phyloP scores from a whole-genome alignment of 2,797 vertebrate genomes.

The Tapirus indicus region DNA sequence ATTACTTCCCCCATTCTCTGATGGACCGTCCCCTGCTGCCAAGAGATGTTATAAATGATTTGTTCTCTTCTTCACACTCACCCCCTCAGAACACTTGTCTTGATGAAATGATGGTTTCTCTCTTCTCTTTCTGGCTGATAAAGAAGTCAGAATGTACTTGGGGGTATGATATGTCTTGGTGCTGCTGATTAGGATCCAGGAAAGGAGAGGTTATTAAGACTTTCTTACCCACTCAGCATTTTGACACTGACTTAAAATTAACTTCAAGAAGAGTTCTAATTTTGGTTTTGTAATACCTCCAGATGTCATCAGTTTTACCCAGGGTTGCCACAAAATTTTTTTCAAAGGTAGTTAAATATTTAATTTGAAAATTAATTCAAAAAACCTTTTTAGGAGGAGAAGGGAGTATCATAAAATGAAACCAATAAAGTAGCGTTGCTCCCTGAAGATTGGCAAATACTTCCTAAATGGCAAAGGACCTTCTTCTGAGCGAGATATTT shows the following conservation, averaged over 20 bases:
- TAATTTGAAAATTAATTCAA: slow-evolving; percentile 19
- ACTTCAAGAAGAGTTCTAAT: slow-evolving; percentile 44
- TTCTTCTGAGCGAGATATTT: not conserved
- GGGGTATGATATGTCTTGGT: not conserved
- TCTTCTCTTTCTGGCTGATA: slow-evolving; percentile 56
- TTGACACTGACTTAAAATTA: slow-evolving; percentile 64
- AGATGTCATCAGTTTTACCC: not conserved
- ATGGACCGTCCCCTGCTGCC: not conserved
- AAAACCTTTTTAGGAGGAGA: not conserved
- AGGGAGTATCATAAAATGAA: not conserved
- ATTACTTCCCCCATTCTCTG: not conserved
- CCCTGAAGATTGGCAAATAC: not conserved
- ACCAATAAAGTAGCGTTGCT: not conserved
- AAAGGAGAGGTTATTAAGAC: slow-evolving; percentile 43
- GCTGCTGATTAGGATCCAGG: slow-evolving; percentile 59
- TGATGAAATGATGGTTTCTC: slow-evolving; percentile 61
- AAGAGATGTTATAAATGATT: not conserved
- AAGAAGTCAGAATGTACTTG: slow-evolving; percentile 53
- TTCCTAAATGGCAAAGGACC: not conserved
- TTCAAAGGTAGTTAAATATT: not conserved
- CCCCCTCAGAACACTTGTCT: slow-evolving; percentile 39
- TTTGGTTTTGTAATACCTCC: slow-evolving; percentile 27
- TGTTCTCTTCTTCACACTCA: not conserved
- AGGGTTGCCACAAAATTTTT: not conserved
- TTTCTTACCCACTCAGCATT: slow-evolving; percentile 66